These are phyloP conservation scores for Scarus forsteni DNA, from an alignment of 2,797 vertebrate species.

Conservation along the genomic window DNA sequence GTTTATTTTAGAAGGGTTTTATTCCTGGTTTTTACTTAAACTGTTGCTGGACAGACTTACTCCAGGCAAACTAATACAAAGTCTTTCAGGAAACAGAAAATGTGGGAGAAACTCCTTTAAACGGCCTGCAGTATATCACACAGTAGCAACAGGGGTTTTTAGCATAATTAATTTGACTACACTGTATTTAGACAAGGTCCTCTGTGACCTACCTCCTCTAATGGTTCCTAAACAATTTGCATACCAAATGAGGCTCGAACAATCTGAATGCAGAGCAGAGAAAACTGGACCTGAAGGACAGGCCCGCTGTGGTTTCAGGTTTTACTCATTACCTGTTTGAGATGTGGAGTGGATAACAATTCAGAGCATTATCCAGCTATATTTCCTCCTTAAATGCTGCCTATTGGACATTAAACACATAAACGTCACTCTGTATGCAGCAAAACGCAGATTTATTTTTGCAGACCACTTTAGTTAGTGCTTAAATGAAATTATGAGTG, in stretches of 20 bases:
- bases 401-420: neutral
- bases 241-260: conserved; percentile 39
- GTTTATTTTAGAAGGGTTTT: conserved; percentile 7
- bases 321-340: neutral
- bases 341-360: neutral
- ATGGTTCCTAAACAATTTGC: conserved; percentile 42
- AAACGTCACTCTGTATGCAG: neutral
- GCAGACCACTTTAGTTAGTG: neutral
- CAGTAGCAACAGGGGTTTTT: conserved; percentile 50
- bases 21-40: neutral
- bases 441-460: neutral
- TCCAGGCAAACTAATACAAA: conserved; percentile 29
- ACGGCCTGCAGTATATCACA: conserved; percentile 37
- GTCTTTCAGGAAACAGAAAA: conserved; percentile 29
- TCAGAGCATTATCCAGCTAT: neutral
- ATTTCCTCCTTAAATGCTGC: neutral
- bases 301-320: conserved; percentile 2
- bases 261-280: conserved; percentile 1
- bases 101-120: conserved; percentile 29
- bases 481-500: neutral
- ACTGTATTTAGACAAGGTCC: conserved; percentile 52
- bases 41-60: conserved; percentile 1
- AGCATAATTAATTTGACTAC: conserved; percentile 46
- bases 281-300: conserved; percentile 28
- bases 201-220: conserved; percentile 32